These are phyloP conservation scores for Drosophila recens DNA, from an alignment of 2,888 invertebrate genomes.

Conservation along the genomic window DNA sequence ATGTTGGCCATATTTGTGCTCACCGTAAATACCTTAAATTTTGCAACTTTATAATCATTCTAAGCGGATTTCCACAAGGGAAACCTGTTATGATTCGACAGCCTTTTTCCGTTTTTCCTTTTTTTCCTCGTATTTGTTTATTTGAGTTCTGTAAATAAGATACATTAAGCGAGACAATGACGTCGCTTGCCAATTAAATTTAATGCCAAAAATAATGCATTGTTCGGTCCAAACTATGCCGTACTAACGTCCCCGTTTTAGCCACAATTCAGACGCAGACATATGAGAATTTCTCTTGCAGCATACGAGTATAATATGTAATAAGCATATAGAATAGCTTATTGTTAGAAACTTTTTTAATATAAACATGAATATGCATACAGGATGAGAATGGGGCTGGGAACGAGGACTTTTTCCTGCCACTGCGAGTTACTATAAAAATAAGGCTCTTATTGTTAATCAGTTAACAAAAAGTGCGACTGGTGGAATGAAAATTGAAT, in stretches of 20 bases:
- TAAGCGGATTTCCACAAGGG: slow-evolving; percentile 71
- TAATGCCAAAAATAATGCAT: slow-evolving; percentile 39
- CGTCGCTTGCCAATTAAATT: slow-evolving; percentile 55
- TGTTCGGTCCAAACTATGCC: slow-evolving; percentile 16
- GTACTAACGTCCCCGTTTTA: slow-evolving; percentile 24
- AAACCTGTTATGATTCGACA: slow-evolving; percentile 67
- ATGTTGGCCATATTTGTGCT: slow-evolving; percentile 71
- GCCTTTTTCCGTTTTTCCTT: slow-evolving; percentile 4
- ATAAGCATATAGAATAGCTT: slow-evolving; percentile 71
- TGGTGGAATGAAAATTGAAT: slow-evolving; percentile 65
- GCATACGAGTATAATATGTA: slow-evolving; percentile 52
- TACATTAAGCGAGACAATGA: slow-evolving; percentile 43
- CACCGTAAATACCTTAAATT: slow-evolving; percentile 74
- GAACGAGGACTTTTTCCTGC: slow-evolving; percentile 9
- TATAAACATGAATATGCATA: slow-evolving; percentile 71
- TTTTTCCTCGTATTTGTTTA: slow-evolving; percentile 31
- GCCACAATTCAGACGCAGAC: slow-evolving; percentile 44
- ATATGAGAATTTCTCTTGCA: slow-evolving; percentile 12
- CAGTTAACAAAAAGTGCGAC: slow-evolving; percentile 70
- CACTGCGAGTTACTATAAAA: slow-evolving; percentile 40
- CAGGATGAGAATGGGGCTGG: background rate
- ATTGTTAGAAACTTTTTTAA: slow-evolving; percentile 80
- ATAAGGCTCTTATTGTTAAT: slow-evolving; percentile 73
- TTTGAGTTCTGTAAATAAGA: slow-evolving; percentile 49
- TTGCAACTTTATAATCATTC: slow-evolving; percentile 81